phyloP scores from a whole-genome alignment of 2,797 vertebrate genomes.

The Lutjanus argentimaculatus region DNA sequence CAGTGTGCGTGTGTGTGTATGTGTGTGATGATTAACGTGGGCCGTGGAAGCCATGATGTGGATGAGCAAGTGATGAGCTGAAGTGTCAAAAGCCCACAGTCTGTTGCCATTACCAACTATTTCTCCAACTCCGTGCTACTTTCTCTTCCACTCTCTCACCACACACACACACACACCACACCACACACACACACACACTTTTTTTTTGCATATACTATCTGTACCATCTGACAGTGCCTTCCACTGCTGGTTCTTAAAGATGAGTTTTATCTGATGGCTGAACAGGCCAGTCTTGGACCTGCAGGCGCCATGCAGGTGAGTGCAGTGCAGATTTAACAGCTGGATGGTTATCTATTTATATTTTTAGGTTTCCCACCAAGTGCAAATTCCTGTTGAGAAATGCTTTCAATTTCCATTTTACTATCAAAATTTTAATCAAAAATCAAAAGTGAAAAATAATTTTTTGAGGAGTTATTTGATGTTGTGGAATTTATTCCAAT shows the following conservation, averaged over 20 bases:
- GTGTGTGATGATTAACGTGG: slow-evolving; percentile 63
- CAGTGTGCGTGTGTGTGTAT: slow-evolving; percentile 53
- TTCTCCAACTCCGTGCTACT: slow-evolving; percentile 45
- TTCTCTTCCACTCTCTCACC: neutral
- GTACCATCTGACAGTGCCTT: slow-evolving; percentile 19
- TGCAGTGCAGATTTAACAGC: neutral
- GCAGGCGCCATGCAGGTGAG: neutral
- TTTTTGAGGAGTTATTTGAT: too few relatives aligned
- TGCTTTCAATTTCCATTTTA: neutral
- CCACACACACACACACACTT: neutral
- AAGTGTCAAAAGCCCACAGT: slow-evolving; percentile 72
- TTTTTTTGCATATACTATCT: slow-evolving; percentile 17
- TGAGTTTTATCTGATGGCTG: slow-evolving; percentile 13
- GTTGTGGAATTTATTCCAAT: too few relatives aligned
- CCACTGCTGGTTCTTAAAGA: slow-evolving; percentile 22
- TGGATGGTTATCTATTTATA: neutral
- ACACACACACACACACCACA: neutral
- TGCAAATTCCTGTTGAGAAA: neutral
- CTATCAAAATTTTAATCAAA: too few relatives aligned
- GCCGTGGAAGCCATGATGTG: slow-evolving; percentile 66
- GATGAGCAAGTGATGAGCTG: slow-evolving; percentile 74
- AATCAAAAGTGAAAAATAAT: too few relatives aligned
- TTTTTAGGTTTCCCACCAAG: neutral
- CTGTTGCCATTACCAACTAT: slow-evolving; percentile 57
- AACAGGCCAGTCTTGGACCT: neutral